Evolutionary conservation across 2,888 invertebrate genomes (phyloP), one percentile per base, ranked within the genome.

Genomic region (Linnaemya tessellans): DNA sequence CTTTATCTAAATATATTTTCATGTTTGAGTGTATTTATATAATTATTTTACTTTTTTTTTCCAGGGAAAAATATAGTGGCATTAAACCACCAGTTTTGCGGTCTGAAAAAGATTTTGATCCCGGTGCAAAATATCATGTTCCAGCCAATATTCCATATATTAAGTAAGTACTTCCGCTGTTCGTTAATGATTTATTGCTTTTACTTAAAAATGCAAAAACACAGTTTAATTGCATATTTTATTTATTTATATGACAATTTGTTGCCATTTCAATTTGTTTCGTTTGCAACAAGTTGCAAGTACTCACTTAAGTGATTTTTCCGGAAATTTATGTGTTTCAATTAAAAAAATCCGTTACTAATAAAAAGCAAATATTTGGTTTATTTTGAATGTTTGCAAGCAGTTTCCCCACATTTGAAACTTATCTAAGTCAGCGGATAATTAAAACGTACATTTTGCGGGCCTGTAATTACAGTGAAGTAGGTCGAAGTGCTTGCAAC

Each of bases 51-150:
- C 1, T 30, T 56, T 15, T 54, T 25, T 56, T 25, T 56, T 25
- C 0, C 18, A 96, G 97, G 90, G 97, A 97, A 91, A 94, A 95
- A 90, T 97, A 96, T 88, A 96, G 97, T 86, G 97, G 97, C 7
- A 95, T 97, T 80, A 97, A 97, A 88, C 97, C 97, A 0, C 97
- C 97, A 0, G 96, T 97, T 0, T 93, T 96, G 0, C 94, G 98
- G 58, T 97, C 97, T 0, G 97, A 98, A 92, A 94, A 95, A 86
- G 97, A 98, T 93, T 98, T 98, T 90, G 98, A 98, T 91, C 95
- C 98, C 68, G 98, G 98, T 3, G 95, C 98, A 58, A 98, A 98
- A 92, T 98, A 97, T 92, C 98, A 98, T 92, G 95, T 98, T 58
- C 97, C 97, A 0, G 97, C 97, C 73, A 97, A 98, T 93, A 96